These are phyloP conservation scores for Sebastes taczanowskii DNA, from an alignment of 2,797 vertebrate genomes.

Conservation along the genomic window DNA sequence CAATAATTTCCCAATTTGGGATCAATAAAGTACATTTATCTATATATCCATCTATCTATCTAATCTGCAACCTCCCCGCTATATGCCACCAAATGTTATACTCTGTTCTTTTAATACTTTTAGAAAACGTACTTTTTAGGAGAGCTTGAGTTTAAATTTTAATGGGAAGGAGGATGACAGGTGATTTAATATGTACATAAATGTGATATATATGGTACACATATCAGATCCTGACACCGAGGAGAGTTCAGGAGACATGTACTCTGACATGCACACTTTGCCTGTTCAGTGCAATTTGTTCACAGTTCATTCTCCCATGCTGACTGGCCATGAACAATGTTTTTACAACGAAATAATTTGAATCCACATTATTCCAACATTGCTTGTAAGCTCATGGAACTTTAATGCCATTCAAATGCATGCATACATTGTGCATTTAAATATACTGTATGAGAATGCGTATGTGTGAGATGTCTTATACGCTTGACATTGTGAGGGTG, in stretches of 20 bases:
- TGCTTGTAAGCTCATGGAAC: neutral
- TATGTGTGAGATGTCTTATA: neutral
- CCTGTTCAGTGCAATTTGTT: conserved; percentile 21
- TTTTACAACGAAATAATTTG: neutral
- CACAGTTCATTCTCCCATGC: conserved; percentile 16
- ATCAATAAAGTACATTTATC: no score
- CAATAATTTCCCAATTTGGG: no score
- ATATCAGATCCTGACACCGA: neutral
- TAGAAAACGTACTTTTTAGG: conserved; percentile 64
- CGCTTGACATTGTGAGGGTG: neutral
- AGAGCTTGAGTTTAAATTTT: conserved; percentile 56
- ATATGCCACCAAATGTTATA: no score
- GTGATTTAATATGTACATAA: conserved; percentile 9
- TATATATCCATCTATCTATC: no score
- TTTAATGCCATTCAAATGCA: conserved; percentile 1
- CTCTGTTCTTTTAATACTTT: conserved; percentile 13
- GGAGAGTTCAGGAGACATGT: neutral
- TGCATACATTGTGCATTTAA: conserved; percentile 4
- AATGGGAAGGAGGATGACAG: conserved; percentile 37
- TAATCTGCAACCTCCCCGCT: no score
- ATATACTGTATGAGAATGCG: neutral
- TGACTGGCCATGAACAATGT: neutral
- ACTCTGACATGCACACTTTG: neutral
- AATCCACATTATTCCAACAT: neutral
- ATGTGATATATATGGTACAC: neutral